Evolutionary conservation across 2,888 invertebrate genomes (phyloP), one percentile per base, ranked within the genome.

Genomic region (Meteorus colon): DNA sequence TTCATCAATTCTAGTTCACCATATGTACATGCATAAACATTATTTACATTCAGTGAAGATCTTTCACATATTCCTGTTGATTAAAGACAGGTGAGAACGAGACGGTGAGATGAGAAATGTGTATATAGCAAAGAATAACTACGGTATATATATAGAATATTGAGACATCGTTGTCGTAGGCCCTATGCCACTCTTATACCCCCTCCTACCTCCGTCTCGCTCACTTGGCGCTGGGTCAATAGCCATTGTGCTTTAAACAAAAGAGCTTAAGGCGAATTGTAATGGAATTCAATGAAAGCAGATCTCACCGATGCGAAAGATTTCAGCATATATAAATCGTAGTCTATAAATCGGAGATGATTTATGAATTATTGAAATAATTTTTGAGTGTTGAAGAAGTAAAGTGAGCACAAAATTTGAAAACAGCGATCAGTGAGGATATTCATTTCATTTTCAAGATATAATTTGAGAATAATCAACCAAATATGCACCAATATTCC

Each of bases 231-330:
- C 62, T 68, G 82, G 82, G 81, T 87, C 85, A 84, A 86, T 84
- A 82, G 85, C 86, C 85, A 87, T 87, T 87, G 87, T 87, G 80
- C 80, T 82, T 84, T 84, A 84, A 85, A 87, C 87, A 86, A 87
- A 24, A 83, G 86, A 83, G 82, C 79, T 76, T 77, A 78, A 76
- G 82, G 82, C 81, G 83, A 84, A 85, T 86, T 84, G 82, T 85
- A 81, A 81, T 83, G 83, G 82, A 81, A 86, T 87, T 87, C 84
- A 84, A 84, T 87, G 86, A 86, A 86, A 86, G 85, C 85, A 87
- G 83, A 82, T 70, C 24, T 67, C 55, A 24, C 31, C 31, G 24
- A 24, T 70, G 70, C 76, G 78, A 78, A 79, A 78, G 77, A 77
- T 75, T 51, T 74, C 73, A 75, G 74, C 70, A 72, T 68, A 62